A percentile compares a stretch with the other conserved stretches of the same genome.
phyloP scores from a whole-genome alignment of 37 sponge, comb jelly and placozoan species.

The Eunapius fragilis region DNA sequence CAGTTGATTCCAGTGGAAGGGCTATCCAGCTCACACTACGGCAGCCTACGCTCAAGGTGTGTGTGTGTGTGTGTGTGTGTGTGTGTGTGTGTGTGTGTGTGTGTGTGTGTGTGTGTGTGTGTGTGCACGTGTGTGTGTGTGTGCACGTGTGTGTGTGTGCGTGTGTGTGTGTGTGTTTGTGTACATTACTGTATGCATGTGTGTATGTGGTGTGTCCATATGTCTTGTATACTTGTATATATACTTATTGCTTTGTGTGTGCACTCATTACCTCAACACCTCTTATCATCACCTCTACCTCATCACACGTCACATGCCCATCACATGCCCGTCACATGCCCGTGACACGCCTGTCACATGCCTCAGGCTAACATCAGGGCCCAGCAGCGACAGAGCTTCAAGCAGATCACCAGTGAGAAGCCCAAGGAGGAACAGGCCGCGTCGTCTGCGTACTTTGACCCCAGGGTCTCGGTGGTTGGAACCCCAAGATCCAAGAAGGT shows the following conservation, averaged over 20 bases:
- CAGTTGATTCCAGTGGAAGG: conserved; percentile 83
- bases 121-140: no score
- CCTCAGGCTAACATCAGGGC: conserved; percentile 88
- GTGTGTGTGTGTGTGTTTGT: no score
- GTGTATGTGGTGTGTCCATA: no score
- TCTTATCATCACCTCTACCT: no score
- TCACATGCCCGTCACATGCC: background rate
- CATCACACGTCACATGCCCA: background rate
- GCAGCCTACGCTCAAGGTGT: conserved; percentile 86
- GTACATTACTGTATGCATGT: no score
- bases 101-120: no score
- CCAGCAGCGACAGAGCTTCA: conserved; percentile 81
- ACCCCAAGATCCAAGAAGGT: conserved; percentile 19
- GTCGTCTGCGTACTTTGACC: conserved; percentile 68
- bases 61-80: conserved; percentile 2
- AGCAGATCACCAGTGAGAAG: conserved; percentile 45
- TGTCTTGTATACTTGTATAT: no score
- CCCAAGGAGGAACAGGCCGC: conserved; percentile 19
- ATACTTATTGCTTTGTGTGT: no score
- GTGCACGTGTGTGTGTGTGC: no score
- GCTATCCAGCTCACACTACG: conserved; percentile 68
- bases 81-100: no score
- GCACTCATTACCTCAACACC: no score
- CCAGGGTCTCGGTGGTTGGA: conserved; percentile 29
- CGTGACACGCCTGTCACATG: background rate